A percentile compares a stretch with the other conserved stretches of the same genome.
Evolutionary conservation across 1,140 invertebrate genomes (phyloP).

Genomic region (Uloborus diversus): DNA sequence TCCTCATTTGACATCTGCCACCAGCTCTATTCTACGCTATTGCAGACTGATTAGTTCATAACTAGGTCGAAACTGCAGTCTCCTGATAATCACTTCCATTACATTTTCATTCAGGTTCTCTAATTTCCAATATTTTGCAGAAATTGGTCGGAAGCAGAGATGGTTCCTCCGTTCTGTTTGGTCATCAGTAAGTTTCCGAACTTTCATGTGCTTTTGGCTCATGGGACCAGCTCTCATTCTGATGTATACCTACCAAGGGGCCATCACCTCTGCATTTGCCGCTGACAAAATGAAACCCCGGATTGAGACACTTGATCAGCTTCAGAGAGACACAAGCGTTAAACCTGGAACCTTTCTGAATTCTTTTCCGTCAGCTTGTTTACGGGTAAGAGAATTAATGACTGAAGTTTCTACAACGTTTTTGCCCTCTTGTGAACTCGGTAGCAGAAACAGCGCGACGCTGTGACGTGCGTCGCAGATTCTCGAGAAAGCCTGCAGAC

Average conservation of each 20-base stretch:
- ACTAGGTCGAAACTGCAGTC: too few relatives aligned
- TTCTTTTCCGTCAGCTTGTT: conserved; percentile 12
- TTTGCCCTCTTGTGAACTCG: too few relatives aligned
- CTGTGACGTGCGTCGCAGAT: too few relatives aligned
- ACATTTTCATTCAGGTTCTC: not conserved
- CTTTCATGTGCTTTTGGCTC: conserved; percentile 9
- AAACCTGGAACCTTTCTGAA: not conserved
- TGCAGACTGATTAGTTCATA: too few relatives aligned
- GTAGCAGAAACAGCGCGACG: too few relatives aligned
- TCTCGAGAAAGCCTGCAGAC: too few relatives aligned
- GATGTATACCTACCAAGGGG: conserved; percentile 21
- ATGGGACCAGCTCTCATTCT: not conserved
- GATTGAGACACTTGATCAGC: conserved; percentile 7
- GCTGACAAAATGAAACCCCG: conserved; percentile 9
- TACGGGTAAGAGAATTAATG: conserved; percentile 15
- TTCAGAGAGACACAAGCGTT: not conserved
- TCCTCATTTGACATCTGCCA: too few relatives aligned
- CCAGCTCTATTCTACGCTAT: too few relatives aligned
- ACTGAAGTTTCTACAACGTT: too few relatives aligned
- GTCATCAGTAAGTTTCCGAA: not conserved
- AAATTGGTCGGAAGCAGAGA: conserved; percentile 4
- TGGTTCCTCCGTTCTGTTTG: conserved; percentile 6
- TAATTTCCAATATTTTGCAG: not conserved
- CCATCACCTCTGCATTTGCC: conserved; percentile 24
- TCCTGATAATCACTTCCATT: too few relatives aligned